Conservation (phyloP, 2,888 invertebrate species). For the Chironomus riparius region DNA sequence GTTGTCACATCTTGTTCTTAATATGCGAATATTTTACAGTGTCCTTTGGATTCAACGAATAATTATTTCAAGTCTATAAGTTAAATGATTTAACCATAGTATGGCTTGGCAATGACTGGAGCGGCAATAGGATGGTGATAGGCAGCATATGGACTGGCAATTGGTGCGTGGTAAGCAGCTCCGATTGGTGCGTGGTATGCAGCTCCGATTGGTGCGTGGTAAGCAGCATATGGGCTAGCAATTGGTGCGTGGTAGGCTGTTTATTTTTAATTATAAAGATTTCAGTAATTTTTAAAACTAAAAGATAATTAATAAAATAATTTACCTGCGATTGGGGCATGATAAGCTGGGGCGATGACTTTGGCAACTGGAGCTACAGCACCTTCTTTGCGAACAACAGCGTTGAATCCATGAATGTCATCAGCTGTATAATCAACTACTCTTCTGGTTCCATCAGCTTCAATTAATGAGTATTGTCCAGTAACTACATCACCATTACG, state of each 20-base stretch:
- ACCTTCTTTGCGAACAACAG: conserved; percentile 47
- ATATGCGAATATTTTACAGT: neutral
- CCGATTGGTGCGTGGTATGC: too few relatives aligned
- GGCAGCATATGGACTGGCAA: conserved; percentile 29
- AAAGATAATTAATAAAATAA: too few relatives aligned
- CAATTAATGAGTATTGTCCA: conserved; percentile 47
- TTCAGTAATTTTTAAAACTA: too few relatives aligned
- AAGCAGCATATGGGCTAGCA: conserved; percentile 28
- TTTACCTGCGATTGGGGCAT: neutral
- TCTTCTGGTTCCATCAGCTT: conserved; percentile 48
- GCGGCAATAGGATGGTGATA: conserved; percentile 28
- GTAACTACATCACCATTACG: conserved; percentile 49
- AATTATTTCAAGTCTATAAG: neutral
- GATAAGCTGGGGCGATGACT: conserved; percentile 11
- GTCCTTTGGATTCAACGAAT: neutral
- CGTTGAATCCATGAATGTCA: conserved; percentile 50
- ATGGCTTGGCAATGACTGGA: conserved; percentile 29
- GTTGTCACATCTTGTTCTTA: too few relatives aligned
- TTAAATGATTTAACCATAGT: conserved; percentile 26
- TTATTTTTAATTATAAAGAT: too few relatives aligned
- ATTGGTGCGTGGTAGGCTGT: conserved; percentile 16
- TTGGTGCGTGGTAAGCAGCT: conserved; percentile 10
- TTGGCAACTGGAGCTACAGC: conserved; percentile 35
- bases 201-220: neutral
- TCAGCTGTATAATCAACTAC: conserved; percentile 50